Conservation (phyloP, 2,888 invertebrate species). For the Pyralis farinalis region DNA sequence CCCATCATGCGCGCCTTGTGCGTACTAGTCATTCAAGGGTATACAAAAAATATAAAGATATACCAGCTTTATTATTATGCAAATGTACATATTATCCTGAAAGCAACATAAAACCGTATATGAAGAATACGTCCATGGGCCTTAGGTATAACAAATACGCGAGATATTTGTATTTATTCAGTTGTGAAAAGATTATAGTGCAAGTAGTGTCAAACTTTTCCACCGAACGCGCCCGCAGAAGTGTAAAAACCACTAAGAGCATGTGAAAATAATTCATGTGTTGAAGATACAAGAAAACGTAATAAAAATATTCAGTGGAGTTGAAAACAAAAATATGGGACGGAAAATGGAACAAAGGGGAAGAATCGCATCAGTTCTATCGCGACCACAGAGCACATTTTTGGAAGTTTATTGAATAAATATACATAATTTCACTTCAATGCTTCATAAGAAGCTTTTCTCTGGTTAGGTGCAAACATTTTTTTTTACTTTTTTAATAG, state of each 20-base stretch:
- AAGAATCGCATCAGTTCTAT: constrained; percentile 60
- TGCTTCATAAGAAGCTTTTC: constrained; percentile 50
- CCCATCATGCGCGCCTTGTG: too few relatives aligned
- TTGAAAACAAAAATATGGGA: constrained; percentile 71
- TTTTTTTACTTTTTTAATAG: constrained; percentile 13
- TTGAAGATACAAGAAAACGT: constrained; percentile 62
- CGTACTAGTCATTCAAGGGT: too few relatives aligned
- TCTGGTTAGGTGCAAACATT: constrained; percentile 23
- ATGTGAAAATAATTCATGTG: constrained; percentile 54
- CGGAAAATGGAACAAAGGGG: constrained; percentile 62
- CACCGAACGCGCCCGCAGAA: constrained; percentile 32
- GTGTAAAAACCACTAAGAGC: constrained; percentile 35
- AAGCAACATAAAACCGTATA: too few relatives aligned
- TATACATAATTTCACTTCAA: constrained; percentile 65
- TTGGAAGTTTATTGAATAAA: constrained; percentile 69
- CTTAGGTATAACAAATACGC: too few relatives aligned
- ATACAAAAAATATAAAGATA: too few relatives aligned
- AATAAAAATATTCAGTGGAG: constrained; percentile 68
- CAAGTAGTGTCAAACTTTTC: constrained; percentile 32
- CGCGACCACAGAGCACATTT: constrained; percentile 60
- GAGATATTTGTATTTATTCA: not conserved
- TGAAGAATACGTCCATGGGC: too few relatives aligned
- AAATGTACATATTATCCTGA: too few relatives aligned
- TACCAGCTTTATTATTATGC: too few relatives aligned
- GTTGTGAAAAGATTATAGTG: constrained; percentile 25